These are phyloP conservation scores for Hylaea fasciaria DNA, from an alignment of 2,888 invertebrate genomes.

Conservation along the genomic window DNA sequence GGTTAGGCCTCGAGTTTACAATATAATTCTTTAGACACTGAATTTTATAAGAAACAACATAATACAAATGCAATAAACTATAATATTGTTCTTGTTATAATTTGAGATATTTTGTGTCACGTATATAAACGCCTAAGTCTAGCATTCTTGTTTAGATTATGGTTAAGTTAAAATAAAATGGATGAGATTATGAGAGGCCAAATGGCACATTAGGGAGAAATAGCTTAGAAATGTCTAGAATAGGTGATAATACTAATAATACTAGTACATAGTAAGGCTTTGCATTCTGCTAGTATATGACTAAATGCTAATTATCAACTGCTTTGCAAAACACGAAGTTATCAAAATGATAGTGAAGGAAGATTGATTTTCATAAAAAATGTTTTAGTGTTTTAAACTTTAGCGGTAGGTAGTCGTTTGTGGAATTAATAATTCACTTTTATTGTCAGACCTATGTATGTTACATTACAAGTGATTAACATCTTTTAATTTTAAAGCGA, in stretches of 20 bases:
- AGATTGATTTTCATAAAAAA: neutral
- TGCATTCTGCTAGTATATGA: neutral
- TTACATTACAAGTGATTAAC: neutral
- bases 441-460: conserved; percentile 8
- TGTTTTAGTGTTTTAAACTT: too few species aligned
- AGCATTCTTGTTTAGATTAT: neutral
- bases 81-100: neutral
- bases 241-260: conserved; percentile 11
- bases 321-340: neutral
- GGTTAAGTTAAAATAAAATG: neutral
- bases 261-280: conserved; percentile 14
- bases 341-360: neutral
- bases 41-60: neutral
- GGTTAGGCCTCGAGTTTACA: neutral
- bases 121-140: too few species aligned
- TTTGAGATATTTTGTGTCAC: neutral
- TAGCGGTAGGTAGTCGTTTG: conserved; percentile 1
- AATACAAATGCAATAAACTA: neutral
- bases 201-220: conserved; percentile 40
- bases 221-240: conserved; percentile 11
- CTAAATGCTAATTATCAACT: too few species aligned
- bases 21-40: neutral
- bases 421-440: neutral
- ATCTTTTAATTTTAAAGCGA: neutral
- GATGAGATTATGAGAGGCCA: conserved; percentile 20